phyloP scores from a whole-genome alignment of 1,140 invertebrate species.

The Rhyacophila brunnea region DNA sequence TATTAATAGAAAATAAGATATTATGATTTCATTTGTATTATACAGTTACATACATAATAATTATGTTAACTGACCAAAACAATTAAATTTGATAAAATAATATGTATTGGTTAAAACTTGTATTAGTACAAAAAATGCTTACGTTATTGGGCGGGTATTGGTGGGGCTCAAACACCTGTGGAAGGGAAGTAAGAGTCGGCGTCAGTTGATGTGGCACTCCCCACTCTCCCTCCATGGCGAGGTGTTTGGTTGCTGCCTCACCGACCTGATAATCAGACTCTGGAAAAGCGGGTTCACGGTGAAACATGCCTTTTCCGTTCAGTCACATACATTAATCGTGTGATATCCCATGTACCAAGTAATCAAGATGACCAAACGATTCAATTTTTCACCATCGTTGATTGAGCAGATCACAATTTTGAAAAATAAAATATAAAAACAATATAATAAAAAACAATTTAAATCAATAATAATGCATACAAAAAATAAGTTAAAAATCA shows the following conservation, averaged over 20 bases:
- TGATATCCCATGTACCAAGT: too few species aligned
- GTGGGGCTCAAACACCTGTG: background rate
- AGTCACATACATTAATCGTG: background rate
- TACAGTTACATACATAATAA: too few species aligned
- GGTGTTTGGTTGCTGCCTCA: constrained; percentile 4
- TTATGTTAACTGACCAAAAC: too few species aligned
- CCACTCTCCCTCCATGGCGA: constrained; percentile 22
- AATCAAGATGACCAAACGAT: constrained; percentile 1
- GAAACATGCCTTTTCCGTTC: constrained; percentile 26
- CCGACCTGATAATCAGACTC: constrained; percentile 32
- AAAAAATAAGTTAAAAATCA: too few species aligned
- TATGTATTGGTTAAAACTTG: too few species aligned
- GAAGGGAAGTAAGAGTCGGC: background rate
- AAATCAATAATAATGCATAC: too few species aligned
- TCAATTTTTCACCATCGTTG: background rate
- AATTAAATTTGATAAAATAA: too few species aligned
- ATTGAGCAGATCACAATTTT: constrained; percentile 6
- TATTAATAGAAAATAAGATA: too few species aligned
- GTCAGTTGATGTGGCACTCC: constrained; percentile 5
- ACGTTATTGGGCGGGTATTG: background rate
- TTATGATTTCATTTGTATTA: too few species aligned
- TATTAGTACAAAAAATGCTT: too few species aligned
- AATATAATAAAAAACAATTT: constrained; percentile 4
- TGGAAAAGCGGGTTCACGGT: constrained; percentile 35
- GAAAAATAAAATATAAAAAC: constrained; percentile 17